Evolutionary conservation across 2,797 vertebrate genomes (phyloP).

Genomic region (Poeciliopsis gracilis): DNA sequence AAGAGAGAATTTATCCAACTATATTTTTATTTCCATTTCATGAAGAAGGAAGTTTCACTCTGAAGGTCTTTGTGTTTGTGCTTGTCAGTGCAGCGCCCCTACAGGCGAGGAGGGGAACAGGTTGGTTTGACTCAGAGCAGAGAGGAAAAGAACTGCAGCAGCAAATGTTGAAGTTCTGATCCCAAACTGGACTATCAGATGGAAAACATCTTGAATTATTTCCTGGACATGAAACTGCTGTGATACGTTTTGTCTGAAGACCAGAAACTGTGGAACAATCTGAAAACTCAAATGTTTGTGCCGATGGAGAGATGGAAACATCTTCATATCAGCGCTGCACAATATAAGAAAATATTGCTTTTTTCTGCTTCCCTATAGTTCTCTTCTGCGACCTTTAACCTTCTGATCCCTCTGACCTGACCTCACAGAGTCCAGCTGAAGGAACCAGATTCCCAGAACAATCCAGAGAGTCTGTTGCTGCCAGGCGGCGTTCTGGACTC

Average conservation of each 20-base stretch:
- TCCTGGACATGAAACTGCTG: neutral
- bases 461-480: neutral
- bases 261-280: neutral
- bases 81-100: too few species aligned
- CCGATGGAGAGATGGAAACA: neutral
- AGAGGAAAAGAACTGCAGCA: too few species aligned
- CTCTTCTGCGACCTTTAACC: neutral
- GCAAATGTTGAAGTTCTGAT: too few species aligned
- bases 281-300: neutral
- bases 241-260: neutral
- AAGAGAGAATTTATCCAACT: too few species aligned
- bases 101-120: too few species aligned
- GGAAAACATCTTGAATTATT: neutral
- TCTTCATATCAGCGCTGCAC: neutral
- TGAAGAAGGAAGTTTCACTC: too few species aligned
- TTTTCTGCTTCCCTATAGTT: neutral
- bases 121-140: too few species aligned
- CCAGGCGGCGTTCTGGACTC: conserved; percentile 12
- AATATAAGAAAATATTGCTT: neutral
- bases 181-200: too few species aligned
- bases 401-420: neutral
- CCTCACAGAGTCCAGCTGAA: too few species aligned
- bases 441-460: too few species aligned
- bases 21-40: too few species aligned
- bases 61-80: too few species aligned